A percentile compares a stretch with the other conserved stretches of the same genome.
These are phyloP conservation scores for Coenonympha arcania DNA, from an alignment of 2,888 invertebrate genomes.

Conservation along the genomic window DNA sequence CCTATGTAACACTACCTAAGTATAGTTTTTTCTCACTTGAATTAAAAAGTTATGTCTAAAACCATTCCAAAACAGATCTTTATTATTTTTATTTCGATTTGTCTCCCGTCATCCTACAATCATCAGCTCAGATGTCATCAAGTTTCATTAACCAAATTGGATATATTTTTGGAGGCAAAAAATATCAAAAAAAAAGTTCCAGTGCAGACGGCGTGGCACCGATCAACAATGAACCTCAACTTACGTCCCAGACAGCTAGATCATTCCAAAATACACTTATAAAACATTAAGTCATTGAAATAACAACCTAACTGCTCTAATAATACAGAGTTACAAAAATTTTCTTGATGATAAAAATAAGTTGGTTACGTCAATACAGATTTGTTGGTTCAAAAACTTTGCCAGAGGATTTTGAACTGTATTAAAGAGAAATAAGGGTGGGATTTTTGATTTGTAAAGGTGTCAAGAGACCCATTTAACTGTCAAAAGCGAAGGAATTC, in stretches of 20 bases:
- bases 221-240: conserved; percentile 39
- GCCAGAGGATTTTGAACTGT: conserved; percentile 31
- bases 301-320: conserved; percentile 17
- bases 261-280: conserved; percentile 22
- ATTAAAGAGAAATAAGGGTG: conserved; percentile 15
- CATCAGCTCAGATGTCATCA: conserved; percentile 34
- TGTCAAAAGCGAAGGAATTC: conserved; percentile 63
- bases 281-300: conserved; percentile 3
- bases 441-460: conserved; percentile 36
- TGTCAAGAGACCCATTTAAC: conserved; percentile 60
- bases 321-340: neutral
- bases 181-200: conserved; percentile 41
- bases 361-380: conserved; percentile 23
- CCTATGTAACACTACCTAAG: no score
- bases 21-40: no score
- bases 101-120: neutral
- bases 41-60: no score
- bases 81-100: no score
- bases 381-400: conserved; percentile 21
- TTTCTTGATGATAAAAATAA: conserved; percentile 5
- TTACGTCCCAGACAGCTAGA: conserved; percentile 6
- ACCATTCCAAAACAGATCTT: no score
- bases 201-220: conserved; percentile 66
- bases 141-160: conserved; percentile 47
- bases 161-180: conserved; percentile 33